These are phyloP conservation scores for Pseudorasbora parva DNA, from an alignment of 2,113 vertebrate genomes.

Conservation along the genomic window DNA sequence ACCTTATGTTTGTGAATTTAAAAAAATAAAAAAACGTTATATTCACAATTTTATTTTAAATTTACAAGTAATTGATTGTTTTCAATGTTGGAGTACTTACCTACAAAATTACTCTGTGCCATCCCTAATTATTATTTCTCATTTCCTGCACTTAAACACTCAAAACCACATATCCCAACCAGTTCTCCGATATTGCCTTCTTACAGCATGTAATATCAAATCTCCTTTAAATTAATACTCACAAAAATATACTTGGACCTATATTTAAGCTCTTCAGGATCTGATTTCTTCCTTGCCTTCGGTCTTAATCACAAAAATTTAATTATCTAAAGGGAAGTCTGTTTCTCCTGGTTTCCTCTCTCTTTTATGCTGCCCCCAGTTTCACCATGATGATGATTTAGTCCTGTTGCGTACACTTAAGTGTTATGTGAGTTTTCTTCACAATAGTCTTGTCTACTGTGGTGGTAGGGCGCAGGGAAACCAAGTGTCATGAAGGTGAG, in stretches of 20 bases:
- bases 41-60: neutral
- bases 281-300: conserved; percentile 3
- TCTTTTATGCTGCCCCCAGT: neutral
- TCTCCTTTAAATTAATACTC: neutral
- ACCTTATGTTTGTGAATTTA: neutral
- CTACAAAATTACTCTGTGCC: neutral
- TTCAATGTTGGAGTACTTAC: neutral
- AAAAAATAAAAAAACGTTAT: too few relatives aligned
- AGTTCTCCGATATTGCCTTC: neutral
- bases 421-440: conserved; percentile 37
- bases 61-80: neutral
- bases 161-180: neutral
- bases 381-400: conserved; percentile 47
- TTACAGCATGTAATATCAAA: neutral
- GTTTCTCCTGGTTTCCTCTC: neutral
- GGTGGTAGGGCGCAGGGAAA: conserved; percentile 14
- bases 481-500: neutral
- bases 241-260: neutral
- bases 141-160: neutral
- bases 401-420: conserved; percentile 32
- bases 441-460: conserved; percentile 28
- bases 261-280: conserved; percentile 16
- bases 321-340: conserved; percentile 10
- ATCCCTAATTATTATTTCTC: neutral
- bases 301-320: conserved; percentile 5